Base-by-base conservation (phyloP, 2,113 vertebrate genomes). In the Bothrops jararaca region DNA sequence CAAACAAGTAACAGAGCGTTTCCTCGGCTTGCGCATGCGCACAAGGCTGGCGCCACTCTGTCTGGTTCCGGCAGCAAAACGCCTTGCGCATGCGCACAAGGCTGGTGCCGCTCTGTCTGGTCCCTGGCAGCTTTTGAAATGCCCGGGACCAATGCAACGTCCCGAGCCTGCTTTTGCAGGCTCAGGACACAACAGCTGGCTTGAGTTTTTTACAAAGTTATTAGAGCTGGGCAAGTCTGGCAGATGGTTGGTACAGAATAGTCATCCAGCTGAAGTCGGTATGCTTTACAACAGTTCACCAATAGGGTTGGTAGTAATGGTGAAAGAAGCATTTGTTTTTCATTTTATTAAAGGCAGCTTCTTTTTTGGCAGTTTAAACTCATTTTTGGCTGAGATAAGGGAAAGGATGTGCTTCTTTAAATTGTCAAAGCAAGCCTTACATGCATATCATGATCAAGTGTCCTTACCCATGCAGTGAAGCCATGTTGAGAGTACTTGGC, bases 231-330 rank as follows among this genome's bases (percentile, higher is more conserved):
- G 18, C 42, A 10, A 50, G 29, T 58, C 34, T 57, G 48, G 53
- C 53, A 89, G 34, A 85, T 8, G 57, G 8, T 64, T 85, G 20
- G 64, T n/a, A 64, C 9, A 89, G 13, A 48, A 48, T 18, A 22
- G 13, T 50, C 42, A 45, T 50, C 13, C 26, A 45, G 7, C 23
- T 58, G 24, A 26, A 24, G 22, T 58, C 2, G 0, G 2, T 89
- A 94, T 95, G 93, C 95, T 96, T 94, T 93, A 95, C 95, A 94
- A 96, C 94, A 96, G 94, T 93, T 95, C 96, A 96, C 95, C 96
- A 96, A 94, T 94, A 88, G 89, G 48, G 85, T 94, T 94, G 93
- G 42, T 92, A 4, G 92, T 96, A 96, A 97, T 95, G 95, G 88
- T 93, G 93, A 94, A 92, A 90, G 93, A 96, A n/a, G 20, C 94